Conservation (phyloP, 2,113 vertebrate species). For the Hipposideros armiger region DNA sequence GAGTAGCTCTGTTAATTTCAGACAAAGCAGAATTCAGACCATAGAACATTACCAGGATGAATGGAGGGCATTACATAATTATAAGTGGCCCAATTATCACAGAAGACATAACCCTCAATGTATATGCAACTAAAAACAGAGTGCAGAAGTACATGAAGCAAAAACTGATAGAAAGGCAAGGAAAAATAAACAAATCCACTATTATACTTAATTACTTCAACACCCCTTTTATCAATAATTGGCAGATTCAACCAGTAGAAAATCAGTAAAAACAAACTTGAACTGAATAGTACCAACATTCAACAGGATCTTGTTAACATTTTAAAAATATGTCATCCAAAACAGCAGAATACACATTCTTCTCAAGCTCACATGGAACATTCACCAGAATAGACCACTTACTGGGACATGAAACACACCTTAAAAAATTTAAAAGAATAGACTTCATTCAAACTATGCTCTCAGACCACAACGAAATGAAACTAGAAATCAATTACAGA, state of each 20-base stretch:
- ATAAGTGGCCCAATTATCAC: not conserved
- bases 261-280: not conserved
- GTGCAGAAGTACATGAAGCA: not conserved
- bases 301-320: not conserved
- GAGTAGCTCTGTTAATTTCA: too few species aligned
- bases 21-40: not conserved
- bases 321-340: not conserved
- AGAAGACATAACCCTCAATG: not conserved
- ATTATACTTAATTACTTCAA: not conserved
- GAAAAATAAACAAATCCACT: too few species aligned
- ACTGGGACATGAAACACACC: too few species aligned
- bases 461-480: too few species aligned
- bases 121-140: not conserved
- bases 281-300: not conserved
- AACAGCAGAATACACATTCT: not conserved
- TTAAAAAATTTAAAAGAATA: too few species aligned
- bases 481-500: too few species aligned
- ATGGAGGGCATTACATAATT: not conserved
- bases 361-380: too few species aligned
- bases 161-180: too few species aligned
- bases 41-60: not conserved
- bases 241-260: not conserved
- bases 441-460: too few species aligned
- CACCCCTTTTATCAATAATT: not conserved
- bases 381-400: too few species aligned